These are phyloP conservation scores for Muntiacus reevesi DNA, from an alignment of 2,113 vertebrate genomes.

Conservation along the genomic window DNA sequence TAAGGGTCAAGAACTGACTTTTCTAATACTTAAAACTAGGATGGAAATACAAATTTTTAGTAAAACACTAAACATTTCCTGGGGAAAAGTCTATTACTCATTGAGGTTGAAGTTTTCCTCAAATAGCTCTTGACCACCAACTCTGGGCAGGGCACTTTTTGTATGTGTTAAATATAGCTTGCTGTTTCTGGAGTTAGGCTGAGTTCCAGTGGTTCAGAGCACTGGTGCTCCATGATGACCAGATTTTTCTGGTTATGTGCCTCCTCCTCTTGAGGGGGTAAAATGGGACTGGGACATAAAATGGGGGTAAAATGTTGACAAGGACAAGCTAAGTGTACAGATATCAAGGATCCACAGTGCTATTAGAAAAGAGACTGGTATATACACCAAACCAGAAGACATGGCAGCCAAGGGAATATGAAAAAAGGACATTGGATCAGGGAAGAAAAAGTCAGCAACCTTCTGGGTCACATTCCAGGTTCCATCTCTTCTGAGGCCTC, in stretches of 20 bases:
- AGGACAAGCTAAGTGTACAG: neutral
- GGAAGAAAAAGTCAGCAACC: neutral
- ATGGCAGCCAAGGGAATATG: neutral
- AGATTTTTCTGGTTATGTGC: neutral
- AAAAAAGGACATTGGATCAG: neutral
- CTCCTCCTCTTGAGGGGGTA: neutral
- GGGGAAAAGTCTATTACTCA: neutral
- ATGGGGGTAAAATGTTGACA: neutral
- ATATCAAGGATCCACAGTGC: neutral
- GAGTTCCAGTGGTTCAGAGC: neutral
- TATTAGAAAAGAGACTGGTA: neutral
- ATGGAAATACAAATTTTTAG: neutral
- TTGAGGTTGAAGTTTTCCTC: neutral
- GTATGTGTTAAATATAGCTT: neutral
- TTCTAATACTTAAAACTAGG: neutral
- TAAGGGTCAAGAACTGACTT: neutral
- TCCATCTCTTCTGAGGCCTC: neutral
- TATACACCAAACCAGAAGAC: neutral
- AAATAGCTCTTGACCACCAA: neutral
- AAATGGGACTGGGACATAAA: neutral
- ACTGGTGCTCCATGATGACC: neutral
- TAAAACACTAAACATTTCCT: constrained; percentile 4
- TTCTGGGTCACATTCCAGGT: neutral
- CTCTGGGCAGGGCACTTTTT: neutral
- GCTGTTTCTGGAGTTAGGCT: neutral